Base-by-base conservation (phyloP, 2,113 vertebrate species). In the Gavialis gangeticus region DNA sequence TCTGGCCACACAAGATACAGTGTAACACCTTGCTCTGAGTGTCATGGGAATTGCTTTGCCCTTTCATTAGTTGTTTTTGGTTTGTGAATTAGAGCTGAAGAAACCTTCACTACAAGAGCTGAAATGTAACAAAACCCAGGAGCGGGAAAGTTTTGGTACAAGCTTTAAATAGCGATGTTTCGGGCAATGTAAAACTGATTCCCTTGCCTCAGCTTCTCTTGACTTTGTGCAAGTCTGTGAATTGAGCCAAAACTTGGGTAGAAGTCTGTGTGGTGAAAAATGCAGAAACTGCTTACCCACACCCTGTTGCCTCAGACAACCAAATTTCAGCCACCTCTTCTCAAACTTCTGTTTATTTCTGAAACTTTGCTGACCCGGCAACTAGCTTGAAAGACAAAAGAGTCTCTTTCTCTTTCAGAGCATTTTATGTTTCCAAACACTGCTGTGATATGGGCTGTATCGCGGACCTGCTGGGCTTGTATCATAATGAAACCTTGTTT, bases 391-490 rank as follows among this genome's bases (percentile, higher is more conserved):
- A 66, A 46, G 30, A 15, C 5, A 30, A 34, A 58, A 54, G 60
- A 84, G 55, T 18, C 37, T 18, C 37, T 81, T n/a, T 14, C 2
- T 76, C 28, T 46, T 30, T 30, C 58, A 62, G 82, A 30, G 54
- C 75, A 37, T 34, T 85, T 58, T 75, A 27, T 25, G 3, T n/a
- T 91, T 79, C 59, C 17, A n/a, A 62, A 27, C 1, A 0, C 5
- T 34, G 16, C 37, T 0, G 0, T 57, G 22, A 18, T 9, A 18
- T 17, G n/a, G 46, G 5, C 46, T 63, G 24, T 3, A 24, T 58
- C 62, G 89, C 59, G 46, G 46, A 71, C 55, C 79, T 87, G 62
- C 71, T 62, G 22, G 4, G 8, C 56, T 5, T 17, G 30, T 81
- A n/a, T 58, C 27, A 16, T 21, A 18, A 18, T 2, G 22, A 71